Evolutionary conservation across 2,113 vertebrate species (phyloP).

Genomic region (Hyperoodon ampullatus): DNA sequence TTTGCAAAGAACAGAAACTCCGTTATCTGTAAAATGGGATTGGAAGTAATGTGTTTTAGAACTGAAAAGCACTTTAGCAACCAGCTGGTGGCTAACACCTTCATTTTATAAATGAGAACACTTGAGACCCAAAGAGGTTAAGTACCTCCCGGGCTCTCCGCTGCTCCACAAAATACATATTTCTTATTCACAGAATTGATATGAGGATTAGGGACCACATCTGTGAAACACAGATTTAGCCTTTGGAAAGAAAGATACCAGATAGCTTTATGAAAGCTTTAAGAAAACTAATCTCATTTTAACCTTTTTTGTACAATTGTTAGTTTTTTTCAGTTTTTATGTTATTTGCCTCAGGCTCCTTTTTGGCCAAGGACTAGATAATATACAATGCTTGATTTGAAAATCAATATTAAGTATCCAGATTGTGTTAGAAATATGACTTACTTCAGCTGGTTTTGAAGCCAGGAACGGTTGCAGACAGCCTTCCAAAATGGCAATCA

Average conservation of each 20-base stretch:
- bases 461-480: conserved; percentile 57
- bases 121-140: conserved; percentile 57
- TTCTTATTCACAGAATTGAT: conserved; percentile 74
- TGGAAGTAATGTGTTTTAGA: conserved; percentile 62
- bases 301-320: conserved; percentile 71
- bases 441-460: conserved; percentile 71
- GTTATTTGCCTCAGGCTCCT: conserved; percentile 64
- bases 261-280: conserved; percentile 69
- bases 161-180: conserved; percentile 11
- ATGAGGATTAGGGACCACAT: conserved; percentile 74
- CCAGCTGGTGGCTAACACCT: conserved; percentile 48
- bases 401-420: conserved; percentile 73
- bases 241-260: conserved; percentile 69
- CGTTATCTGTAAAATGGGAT: conserved; percentile 62
- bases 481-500: conserved; percentile 76
- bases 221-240: conserved; percentile 76
- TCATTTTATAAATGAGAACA: conserved; percentile 61
- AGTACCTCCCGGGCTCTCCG: conserved; percentile 41
- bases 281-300: conserved; percentile 76
- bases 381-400: conserved; percentile 67
- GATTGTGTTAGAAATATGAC: conserved; percentile 73
- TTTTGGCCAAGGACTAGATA: conserved; percentile 64
- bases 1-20: conserved; percentile 35
- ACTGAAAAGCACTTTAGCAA: conserved; percentile 48
- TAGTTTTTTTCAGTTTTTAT: conserved; percentile 72